Conservation (phyloP, 2,113 vertebrate genomes). For the Chauna torquata region DNA sequence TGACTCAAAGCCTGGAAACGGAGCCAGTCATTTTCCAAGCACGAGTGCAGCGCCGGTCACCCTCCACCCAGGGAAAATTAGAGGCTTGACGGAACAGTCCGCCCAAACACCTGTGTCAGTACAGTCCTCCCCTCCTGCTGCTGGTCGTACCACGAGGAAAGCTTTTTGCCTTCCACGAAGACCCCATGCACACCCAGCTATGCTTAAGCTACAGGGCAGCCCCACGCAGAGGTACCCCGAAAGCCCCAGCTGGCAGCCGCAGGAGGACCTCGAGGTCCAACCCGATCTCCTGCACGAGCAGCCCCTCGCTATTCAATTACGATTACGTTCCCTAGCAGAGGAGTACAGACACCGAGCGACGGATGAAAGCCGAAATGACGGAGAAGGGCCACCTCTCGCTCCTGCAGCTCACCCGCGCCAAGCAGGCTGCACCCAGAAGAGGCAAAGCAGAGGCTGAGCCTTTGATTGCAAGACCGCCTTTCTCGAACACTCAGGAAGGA, state of each 20-base stretch:
- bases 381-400: background rate
- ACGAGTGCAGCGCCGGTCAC: background rate
- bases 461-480: background rate
- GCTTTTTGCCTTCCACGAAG: background rate
- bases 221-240: background rate
- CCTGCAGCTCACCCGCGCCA: background rate
- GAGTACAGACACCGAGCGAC: background rate
- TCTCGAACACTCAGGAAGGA: no score
- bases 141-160: no score
- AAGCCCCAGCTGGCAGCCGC: background rate
- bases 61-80: fast-evolving
- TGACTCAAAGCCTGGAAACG: slow-evolving; percentile 37
- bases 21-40: slow-evolving; percentile 55
- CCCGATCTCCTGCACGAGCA: background rate
- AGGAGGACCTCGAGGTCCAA: fast-evolving
- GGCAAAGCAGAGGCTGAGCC: background rate
- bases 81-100: fast-evolving
- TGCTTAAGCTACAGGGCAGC: background rate
- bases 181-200: fast-evolving
- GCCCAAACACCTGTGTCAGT: fast-evolving
- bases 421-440: fast-evolving
- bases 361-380: fast-evolving
- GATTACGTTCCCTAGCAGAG: background rate
- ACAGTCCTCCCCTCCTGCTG: background rate
- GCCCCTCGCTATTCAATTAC: fast-evolving